phyloP scores from a whole-genome alignment of 2,797 vertebrate species.

The Bovichtus diacanthus region DNA sequence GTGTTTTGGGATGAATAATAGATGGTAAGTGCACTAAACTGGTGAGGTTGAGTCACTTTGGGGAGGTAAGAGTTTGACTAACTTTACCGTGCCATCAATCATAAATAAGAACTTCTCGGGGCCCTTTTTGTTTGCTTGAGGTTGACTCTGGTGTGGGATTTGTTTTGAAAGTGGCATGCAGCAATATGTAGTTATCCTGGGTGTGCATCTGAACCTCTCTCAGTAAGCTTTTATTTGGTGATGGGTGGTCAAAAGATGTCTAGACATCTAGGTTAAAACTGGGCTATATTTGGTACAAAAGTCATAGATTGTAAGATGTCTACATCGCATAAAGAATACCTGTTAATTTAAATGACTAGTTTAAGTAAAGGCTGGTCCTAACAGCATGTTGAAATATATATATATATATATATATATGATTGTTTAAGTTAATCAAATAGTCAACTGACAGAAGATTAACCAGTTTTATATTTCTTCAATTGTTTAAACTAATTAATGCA shows the following conservation, averaged over 20 bases:
- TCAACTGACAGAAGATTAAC: neutral
- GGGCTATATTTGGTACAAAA: neutral
- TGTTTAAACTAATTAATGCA: neutral
- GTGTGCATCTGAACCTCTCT: neutral
- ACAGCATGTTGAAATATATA: neutral
- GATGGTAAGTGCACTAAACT: slow-evolving; percentile 74
- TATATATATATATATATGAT: too few relatives aligned
- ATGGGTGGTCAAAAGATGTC: neutral
- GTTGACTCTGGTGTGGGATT: slow-evolving; percentile 1
- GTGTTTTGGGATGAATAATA: slow-evolving; percentile 77
- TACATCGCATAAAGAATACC: neutral
- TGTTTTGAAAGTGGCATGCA: neutral
- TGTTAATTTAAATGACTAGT: neutral
- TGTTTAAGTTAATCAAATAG: neutral
- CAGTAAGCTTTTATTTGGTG: neutral
- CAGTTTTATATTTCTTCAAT: neutral
- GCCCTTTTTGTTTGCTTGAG: slow-evolving; percentile 18
- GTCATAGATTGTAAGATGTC: neutral
- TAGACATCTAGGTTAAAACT: slow-evolving; percentile 5
- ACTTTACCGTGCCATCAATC: slow-evolving; percentile 37
- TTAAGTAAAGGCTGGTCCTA: neutral
- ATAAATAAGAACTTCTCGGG: slow-evolving; percentile 25
- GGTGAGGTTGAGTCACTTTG: slow-evolving; percentile 57
- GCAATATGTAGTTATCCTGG: neutral
- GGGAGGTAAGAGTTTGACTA: slow-evolving; percentile 38